phyloP scores from a whole-genome alignment of 2,888 invertebrate species.

The Chrysomela aeneicollis region DNA sequence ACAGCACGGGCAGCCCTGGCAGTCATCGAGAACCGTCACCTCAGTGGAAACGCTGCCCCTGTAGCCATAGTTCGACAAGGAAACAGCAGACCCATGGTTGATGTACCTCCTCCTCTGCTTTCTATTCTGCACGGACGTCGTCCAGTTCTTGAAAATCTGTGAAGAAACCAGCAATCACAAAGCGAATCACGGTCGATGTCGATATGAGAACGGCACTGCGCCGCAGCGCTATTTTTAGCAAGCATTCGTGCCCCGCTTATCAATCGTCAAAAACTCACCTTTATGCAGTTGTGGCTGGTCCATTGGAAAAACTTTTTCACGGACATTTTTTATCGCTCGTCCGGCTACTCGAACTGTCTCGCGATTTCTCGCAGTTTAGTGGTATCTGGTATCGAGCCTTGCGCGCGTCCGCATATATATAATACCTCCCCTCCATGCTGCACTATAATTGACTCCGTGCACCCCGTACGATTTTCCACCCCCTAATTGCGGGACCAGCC shows the following conservation, averaged over 20 bases:
- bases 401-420: slow-evolving; percentile 30
- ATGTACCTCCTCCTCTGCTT: slow-evolving; percentile 44
- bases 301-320: slow-evolving; percentile 49
- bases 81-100: slow-evolving; percentile 46
- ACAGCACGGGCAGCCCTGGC: slow-evolving; percentile 41
- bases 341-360: slow-evolving; percentile 15
- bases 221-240: background rate
- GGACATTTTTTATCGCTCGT: slow-evolving; percentile 46
- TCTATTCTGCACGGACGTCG: slow-evolving; percentile 47
- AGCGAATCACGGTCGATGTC: background rate
- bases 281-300: slow-evolving; percentile 51
- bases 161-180: background rate
- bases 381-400: slow-evolving; percentile 25
- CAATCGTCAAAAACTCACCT: slow-evolving; percentile 44
- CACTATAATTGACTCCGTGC: slow-evolving; percentile 15
- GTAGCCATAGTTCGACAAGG: slow-evolving; percentile 47
- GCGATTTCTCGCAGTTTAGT: background rate
- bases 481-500: slow-evolving; percentile 53
- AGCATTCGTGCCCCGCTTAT: no score
- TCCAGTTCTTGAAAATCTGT: slow-evolving; percentile 52
- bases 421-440: slow-evolving; percentile 23
- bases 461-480: slow-evolving; percentile 44
- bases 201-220: background rate
- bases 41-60: slow-evolving; percentile 54
- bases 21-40: slow-evolving; percentile 52